Conservation (phyloP, 2,113 vertebrate genomes). For the Mesoclemmys tuberculata region DNA sequence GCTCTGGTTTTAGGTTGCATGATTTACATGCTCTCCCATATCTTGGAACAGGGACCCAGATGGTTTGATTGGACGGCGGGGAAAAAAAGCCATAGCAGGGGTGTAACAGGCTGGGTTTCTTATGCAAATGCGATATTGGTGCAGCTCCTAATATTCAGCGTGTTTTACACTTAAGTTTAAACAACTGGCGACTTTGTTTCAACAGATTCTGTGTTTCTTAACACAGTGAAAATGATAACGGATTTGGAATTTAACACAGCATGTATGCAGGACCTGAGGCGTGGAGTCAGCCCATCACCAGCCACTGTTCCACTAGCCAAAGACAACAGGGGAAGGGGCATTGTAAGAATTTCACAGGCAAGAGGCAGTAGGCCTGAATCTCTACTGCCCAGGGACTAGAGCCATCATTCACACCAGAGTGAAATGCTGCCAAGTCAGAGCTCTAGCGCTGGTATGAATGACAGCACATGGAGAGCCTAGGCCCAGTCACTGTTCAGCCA, state of each 20-base stretch:
- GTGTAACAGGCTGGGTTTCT: conserved; percentile 46
- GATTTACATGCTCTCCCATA: not conserved
- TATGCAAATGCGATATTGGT: conserved; percentile 69
- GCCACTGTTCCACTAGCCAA: too few relatives aligned
- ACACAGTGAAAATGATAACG: conserved; percentile 64
- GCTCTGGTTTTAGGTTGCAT: conserved; percentile 21
- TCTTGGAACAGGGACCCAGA: conserved; percentile 7
- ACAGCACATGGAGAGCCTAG: not conserved
- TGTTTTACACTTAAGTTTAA: conserved; percentile 72
- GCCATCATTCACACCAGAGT: not conserved
- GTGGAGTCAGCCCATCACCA: not conserved
- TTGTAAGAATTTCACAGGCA: not conserved
- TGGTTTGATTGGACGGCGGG: conserved; percentile 45
- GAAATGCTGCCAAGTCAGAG: not conserved
- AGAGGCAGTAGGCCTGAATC: not conserved
- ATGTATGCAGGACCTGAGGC: conserved; percentile 1
- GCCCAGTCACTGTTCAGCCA: not conserved
- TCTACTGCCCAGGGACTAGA: not conserved
- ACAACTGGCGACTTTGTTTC: conserved; percentile 75
- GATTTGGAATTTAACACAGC: conserved; percentile 64
- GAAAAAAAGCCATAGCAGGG: conserved; percentile 53
- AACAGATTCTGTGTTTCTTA: conserved; percentile 71
- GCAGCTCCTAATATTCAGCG: conserved; percentile 39
- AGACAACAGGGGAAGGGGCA: too few relatives aligned
- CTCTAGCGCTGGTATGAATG: not conserved